Percentiles rank a stretch among this genome's conserved stretches.
Conservation (phyloP, 2,888 invertebrate species). For the Elmis aenea region DNA sequence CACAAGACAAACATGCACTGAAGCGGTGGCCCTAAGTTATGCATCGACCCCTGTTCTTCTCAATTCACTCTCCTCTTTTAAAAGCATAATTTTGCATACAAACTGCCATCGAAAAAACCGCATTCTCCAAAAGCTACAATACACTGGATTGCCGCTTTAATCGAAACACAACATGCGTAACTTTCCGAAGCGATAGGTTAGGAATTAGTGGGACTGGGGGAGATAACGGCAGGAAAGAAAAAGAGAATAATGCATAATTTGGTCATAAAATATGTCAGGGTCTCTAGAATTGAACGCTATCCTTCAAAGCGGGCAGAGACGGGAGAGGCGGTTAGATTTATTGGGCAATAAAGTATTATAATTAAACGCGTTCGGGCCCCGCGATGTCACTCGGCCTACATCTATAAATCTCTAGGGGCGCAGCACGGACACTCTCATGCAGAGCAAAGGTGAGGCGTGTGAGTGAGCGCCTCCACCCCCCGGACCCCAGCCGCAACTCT, state of each 20-base stretch:
- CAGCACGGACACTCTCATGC: conserved; percentile 55
- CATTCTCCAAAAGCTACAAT: no score
- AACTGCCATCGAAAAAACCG: no score
- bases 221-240: conserved; percentile 29
- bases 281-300: conserved; percentile 66
- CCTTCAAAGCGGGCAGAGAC: conserved; percentile 51
- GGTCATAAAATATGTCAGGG: conserved; percentile 64
- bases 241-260: conserved; percentile 55
- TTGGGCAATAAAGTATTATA: conserved; percentile 76
- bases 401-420: conserved; percentile 49
- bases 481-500: conserved; percentile 23
- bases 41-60: no score
- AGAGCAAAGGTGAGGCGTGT: conserved; percentile 51
- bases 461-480: conserved; percentile 27
- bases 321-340: conserved; percentile 58
- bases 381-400: conserved; percentile 50
- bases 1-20: no score
- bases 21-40: no score
- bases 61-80: no score
- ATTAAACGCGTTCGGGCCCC: conserved; percentile 61
- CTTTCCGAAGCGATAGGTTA: no score
- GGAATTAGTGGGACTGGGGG: conserved; percentile 13
- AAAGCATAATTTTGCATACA: no score
- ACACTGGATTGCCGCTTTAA: no score
- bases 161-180: no score